A percentile compares a stretch with the other conserved stretches of the same genome.
Evolutionary conservation across 2,113 vertebrate genomes (phyloP).

Genomic region (Psettodes erumei): DNA sequence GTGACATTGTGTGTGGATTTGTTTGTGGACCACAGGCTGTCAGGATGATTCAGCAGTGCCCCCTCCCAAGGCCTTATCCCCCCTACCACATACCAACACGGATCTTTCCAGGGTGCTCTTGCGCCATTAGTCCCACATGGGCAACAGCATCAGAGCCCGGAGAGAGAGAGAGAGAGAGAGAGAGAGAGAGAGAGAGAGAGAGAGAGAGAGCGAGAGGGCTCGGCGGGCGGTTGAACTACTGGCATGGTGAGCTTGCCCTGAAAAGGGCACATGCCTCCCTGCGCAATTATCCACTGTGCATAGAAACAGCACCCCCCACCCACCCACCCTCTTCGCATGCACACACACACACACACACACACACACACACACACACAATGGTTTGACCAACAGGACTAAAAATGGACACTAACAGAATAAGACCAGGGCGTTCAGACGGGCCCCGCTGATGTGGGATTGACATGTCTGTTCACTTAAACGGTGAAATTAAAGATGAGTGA

Average conservation of each 20-base stretch:
- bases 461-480: slow-evolving; percentile 39
- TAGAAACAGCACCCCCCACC: slow-evolving; percentile 70
- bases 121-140: slow-evolving; percentile 70
- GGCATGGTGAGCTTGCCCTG: slow-evolving; percentile 72
- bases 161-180: slow-evolving; percentile 12
- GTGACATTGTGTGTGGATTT: slow-evolving; percentile 45
- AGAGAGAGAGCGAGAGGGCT: slow-evolving; percentile 9
- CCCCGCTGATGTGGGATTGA: slow-evolving; percentile 32
- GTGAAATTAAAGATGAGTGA: slow-evolving; percentile 54
- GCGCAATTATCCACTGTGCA: slow-evolving; percentile 74
- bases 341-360: slow-evolving; percentile 38
- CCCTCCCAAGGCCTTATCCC: slow-evolving; percentile 49
- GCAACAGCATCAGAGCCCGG: slow-evolving; percentile 51
- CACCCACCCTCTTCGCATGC: slow-evolving; percentile 51
- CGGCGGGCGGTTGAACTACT: slow-evolving; percentile 64
- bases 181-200: not conserved
- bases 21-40: slow-evolving; percentile 52
- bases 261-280: slow-evolving; percentile 78
- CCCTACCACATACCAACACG: slow-evolving; percentile 47
- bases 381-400: slow-evolving; percentile 75
- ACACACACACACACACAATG: slow-evolving; percentile 59
- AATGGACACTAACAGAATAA: slow-evolving; percentile 56
- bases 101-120: slow-evolving; percentile 58
- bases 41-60: slow-evolving; percentile 65
- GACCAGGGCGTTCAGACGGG: slow-evolving; percentile 31